Evolutionary conservation across 1,140 invertebrate species (phyloP).

Genomic region (Caenorhabditis inopinata): DNA sequence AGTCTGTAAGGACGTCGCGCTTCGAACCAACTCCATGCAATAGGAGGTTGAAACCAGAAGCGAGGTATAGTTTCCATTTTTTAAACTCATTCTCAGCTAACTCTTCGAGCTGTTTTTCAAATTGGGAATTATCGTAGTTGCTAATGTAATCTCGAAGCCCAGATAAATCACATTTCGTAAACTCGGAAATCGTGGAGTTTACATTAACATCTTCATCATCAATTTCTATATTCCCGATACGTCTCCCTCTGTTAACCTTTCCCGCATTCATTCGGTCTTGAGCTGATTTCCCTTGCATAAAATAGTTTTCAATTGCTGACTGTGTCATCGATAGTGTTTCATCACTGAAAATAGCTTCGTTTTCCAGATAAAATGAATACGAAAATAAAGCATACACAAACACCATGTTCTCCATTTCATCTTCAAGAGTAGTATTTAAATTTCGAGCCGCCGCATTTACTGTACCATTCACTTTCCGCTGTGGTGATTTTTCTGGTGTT

Average conservation of each 20-base stretch:
- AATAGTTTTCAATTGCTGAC: conserved; percentile 6
- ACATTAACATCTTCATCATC: not conserved
- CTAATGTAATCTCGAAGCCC: not conserved
- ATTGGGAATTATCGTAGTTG: not conserved
- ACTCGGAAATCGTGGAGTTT: not conserved
- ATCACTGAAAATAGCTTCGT: not conserved
- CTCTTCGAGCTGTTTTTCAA: not conserved
- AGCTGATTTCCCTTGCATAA: conserved; percentile 8
- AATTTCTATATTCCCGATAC: not conserved
- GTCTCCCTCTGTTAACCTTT: not conserved
- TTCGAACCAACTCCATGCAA: not conserved
- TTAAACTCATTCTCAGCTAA: not conserved
- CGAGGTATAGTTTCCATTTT: conserved; percentile 3
- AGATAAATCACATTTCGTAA: not conserved
- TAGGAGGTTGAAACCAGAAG: not conserved
- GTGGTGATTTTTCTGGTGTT: not conserved
- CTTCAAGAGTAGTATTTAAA: not conserved
- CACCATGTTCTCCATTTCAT: not conserved
- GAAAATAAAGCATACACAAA: not conserved
- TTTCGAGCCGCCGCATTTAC: not conserved
- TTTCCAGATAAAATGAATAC: too few relatives aligned
- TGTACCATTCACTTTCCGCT: not conserved
- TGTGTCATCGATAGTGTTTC: not conserved
- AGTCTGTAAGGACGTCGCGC: not conserved
- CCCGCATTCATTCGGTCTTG: not conserved